Evolutionary conservation across 2,888 invertebrate species (phyloP).

Genomic region (Phasia obesa): DNA sequence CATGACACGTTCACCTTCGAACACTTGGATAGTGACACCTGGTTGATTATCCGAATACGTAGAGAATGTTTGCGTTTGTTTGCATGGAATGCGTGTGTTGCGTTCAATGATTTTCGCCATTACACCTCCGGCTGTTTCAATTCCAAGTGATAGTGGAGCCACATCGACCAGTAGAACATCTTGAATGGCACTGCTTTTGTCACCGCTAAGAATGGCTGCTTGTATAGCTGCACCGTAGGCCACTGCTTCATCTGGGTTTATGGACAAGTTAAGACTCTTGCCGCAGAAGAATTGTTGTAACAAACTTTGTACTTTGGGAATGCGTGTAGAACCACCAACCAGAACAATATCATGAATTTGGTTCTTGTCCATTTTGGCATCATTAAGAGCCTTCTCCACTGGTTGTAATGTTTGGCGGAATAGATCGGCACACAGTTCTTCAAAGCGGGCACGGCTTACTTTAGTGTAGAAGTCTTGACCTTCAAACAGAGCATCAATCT

Average conservation of each 20-base stretch:
- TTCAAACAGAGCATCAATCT: slow-evolving; percentile 89
- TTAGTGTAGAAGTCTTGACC: slow-evolving; percentile 89
- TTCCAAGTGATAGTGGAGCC: slow-evolving; percentile 87
- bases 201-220: slow-evolving; percentile 88
- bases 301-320: slow-evolving; percentile 90
- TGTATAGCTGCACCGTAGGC: slow-evolving; percentile 91
- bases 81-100: slow-evolving; percentile 88
- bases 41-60: slow-evolving; percentile 92
- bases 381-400: slow-evolving; percentile 89
- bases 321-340: slow-evolving; percentile 91
- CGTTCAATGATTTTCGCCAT: slow-evolving; percentile 90
- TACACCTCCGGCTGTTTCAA: slow-evolving; percentile 91
- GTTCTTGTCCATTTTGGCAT: slow-evolving; percentile 90
- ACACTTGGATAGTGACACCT: slow-evolving; percentile 88
- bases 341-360: slow-evolving; percentile 90
- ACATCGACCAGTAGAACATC: slow-evolving; percentile 89
- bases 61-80: slow-evolving; percentile 89
- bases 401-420: slow-evolving; percentile 89
- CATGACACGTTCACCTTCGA: slow-evolving; percentile 92
- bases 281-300: slow-evolving; percentile 90
- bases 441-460: slow-evolving; percentile 88
- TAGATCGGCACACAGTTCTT: slow-evolving; percentile 88
- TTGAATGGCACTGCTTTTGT: slow-evolving; percentile 88
- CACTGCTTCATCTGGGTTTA: slow-evolving; percentile 92
- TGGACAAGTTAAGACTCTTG: slow-evolving; percentile 88